Evolutionary conservation across 2,113 vertebrate genomes (phyloP).

Genomic region (Elgaria multicarinata): DNA sequence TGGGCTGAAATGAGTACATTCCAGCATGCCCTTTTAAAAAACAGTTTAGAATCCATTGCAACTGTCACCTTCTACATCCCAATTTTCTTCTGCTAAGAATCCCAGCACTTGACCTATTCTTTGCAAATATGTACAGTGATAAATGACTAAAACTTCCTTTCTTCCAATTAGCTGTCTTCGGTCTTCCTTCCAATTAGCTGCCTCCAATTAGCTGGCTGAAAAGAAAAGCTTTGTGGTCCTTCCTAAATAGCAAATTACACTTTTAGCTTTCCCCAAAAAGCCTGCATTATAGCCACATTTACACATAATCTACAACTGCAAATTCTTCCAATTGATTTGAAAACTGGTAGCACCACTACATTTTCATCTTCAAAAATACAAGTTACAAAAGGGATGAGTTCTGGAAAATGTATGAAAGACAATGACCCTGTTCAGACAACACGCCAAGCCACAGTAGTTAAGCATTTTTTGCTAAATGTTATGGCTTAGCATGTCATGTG

Average conservation of each 20-base stretch:
- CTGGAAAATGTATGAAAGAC: neutral
- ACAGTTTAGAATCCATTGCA: slow-evolving; percentile 32
- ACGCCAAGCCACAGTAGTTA: too few relatives aligned
- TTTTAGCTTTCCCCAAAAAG: neutral
- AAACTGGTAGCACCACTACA: neutral
- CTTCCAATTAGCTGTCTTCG: neutral
- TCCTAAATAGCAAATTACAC: neutral
- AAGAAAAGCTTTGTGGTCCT: neutral
- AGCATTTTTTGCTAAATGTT: too few relatives aligned
- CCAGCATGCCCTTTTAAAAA: slow-evolving; percentile 53
- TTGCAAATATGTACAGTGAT: slow-evolving; percentile 19
- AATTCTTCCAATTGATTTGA: neutral
- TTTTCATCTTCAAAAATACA: neutral
- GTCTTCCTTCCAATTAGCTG: neutral
- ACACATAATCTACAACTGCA: neutral
- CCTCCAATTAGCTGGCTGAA: neutral
- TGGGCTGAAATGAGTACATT: slow-evolving; percentile 21
- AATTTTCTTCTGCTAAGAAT: slow-evolving; percentile 35
- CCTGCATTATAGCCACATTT: neutral
- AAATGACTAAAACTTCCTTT: slow-evolving; percentile 31
- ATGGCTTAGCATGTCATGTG: too few relatives aligned
- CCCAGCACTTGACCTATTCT: slow-evolving; percentile 35
- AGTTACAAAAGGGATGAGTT: neutral
- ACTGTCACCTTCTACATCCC: neutral
- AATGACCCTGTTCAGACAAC: too few relatives aligned